Base-by-base conservation (phyloP, 2,113 vertebrate genomes). In the Festucalex cinctus region DNA sequence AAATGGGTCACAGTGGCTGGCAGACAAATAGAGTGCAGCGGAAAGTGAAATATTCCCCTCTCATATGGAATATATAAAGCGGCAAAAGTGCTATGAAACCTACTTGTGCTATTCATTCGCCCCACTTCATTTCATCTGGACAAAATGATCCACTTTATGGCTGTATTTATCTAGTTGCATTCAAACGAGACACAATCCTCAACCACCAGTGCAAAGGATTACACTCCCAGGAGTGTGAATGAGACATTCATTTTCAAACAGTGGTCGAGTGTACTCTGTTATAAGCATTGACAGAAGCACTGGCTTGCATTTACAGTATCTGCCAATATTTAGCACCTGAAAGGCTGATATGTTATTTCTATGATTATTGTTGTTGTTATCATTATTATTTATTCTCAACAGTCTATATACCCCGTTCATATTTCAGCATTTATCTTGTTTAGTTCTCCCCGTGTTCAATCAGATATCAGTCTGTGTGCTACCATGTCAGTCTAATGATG, bases 21-120 rank as follows among this genome's bases (percentile, higher is more conserved):
- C 58, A 61, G 36, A 60, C 35, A 60, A 60, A 60, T 60, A n/a
- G 58, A 60, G 35, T 60, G 35, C 58, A 58, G 9, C 6, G 58
- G 58, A 13, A n/a, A 60, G 35, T 60, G 32, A 39, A 37, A 39
- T 22, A 41, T 41, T 39, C 36, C 19, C 9, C 32, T 20, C 22
- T 54, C n/a, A 14, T 26, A 26, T 54, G 51, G 51, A 61, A 22
- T 8, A 61, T 22, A 61, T 61, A 61, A 35, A 58, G 14, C 22
- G 54, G 24, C 2, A 57, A 59, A 37, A 36, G 7, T 36, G 32
- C 56, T 6, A 5, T 54, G 22, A n/a, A 54, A 54, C 22, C 22
- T 54, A 54, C 22, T 54, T 12, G 10, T 24, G 51, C 22, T 26
- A 54, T 24, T 54, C 51, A 54, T 54, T 54, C 51, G 51, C 51